These are phyloP conservation scores for Centropyge bicolor DNA, from an alignment of 2,797 vertebrate species.

Conservation along the genomic window DNA sequence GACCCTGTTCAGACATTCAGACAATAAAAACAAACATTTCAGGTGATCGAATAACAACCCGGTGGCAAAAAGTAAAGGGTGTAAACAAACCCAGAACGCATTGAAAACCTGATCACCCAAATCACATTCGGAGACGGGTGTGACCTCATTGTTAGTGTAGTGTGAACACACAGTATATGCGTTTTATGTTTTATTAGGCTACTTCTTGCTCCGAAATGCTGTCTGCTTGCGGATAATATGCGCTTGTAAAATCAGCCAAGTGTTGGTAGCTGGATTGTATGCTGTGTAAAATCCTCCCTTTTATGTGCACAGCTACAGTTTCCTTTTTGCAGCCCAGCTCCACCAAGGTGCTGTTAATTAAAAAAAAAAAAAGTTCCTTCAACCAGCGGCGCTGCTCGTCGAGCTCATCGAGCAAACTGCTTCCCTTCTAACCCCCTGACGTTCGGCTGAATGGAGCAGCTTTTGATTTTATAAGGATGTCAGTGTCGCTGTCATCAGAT, in stretches of 20 bases:
- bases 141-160: slow-evolving; percentile 46
- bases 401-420: slow-evolving; percentile 37
- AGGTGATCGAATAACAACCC: slow-evolving; percentile 46
- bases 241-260: slow-evolving; percentile 54
- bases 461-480: slow-evolving; percentile 49
- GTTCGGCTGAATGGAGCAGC: slow-evolving; percentile 39
- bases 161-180: slow-evolving; percentile 43
- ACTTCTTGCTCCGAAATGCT: slow-evolving; percentile 39
- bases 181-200: slow-evolving; percentile 52
- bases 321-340: slow-evolving; percentile 28
- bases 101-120: slow-evolving; percentile 36
- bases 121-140: slow-evolving; percentile 30
- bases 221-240: slow-evolving; percentile 40
- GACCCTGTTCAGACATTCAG: slow-evolving; percentile 37
- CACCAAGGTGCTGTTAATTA: slow-evolving; percentile 15
- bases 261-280: slow-evolving; percentile 31
- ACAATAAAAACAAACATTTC: slow-evolving; percentile 35
- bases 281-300: slow-evolving; percentile 40
- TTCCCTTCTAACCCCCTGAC: slow-evolving; percentile 42
- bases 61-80: slow-evolving; percentile 18
- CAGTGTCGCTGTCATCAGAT: slow-evolving; percentile 53
- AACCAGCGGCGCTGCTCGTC: slow-evolving; percentile 29
- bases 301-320: slow-evolving; percentile 25
- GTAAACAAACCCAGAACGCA: slow-evolving; percentile 17
- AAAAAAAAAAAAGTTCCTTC: slow-evolving; percentile 17